phyloP scores from a whole-genome alignment of 2,113 vertebrate species.

The Cranoglanis bouderius region DNA sequence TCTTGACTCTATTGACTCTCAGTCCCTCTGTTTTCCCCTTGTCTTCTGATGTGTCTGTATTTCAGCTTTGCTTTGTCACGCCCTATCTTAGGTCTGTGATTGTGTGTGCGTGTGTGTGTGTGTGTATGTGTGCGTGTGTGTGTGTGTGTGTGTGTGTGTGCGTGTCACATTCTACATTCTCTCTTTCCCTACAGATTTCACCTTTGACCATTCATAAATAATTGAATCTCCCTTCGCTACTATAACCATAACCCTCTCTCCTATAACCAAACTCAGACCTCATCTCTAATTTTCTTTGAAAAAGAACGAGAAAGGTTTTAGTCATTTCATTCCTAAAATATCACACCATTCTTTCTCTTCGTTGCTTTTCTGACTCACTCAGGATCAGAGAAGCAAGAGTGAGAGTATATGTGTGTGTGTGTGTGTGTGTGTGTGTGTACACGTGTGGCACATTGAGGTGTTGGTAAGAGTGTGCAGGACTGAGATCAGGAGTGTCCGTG shows the following conservation, averaged over 20 bases:
- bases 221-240: not conserved
- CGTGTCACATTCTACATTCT: not conserved
- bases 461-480: not conserved
- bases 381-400: not conserved
- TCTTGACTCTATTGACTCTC: constrained; percentile 56
- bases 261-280: not conserved
- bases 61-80: constrained; percentile 36
- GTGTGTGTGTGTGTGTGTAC: not conserved
- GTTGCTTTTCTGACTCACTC: not conserved
- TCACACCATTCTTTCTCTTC: not conserved
- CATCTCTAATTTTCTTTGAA: not conserved
- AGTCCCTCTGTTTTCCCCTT: constrained; percentile 51
- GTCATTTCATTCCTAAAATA: not conserved
- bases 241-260: not conserved
- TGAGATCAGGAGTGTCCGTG: not conserved
- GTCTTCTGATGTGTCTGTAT: constrained; percentile 27
- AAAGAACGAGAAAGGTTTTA: not conserved
- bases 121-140: no score
- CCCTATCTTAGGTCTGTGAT: not conserved
- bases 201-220: not conserved
- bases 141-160: no score
- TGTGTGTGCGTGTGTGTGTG: no score
- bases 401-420: not conserved
- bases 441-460: not conserved
- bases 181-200: not conserved